A percentile compares a stretch with the other conserved stretches of the same genome.
Evolutionary conservation across 2,113 vertebrate species (phyloP).

Genomic region (Rhinichthys klamathensis): DNA sequence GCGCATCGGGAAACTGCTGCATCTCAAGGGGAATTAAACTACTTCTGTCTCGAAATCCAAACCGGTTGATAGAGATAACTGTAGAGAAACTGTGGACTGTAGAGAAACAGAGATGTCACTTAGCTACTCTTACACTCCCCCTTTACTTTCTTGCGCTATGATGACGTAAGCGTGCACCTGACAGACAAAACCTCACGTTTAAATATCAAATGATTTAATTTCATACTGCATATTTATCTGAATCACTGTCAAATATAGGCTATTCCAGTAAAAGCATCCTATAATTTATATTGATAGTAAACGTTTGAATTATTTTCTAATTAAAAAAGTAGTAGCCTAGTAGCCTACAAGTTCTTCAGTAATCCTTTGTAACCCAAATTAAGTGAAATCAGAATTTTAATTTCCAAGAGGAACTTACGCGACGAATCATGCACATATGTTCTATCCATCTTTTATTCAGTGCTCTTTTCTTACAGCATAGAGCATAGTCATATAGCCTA

Average conservation of each 20-base stretch:
- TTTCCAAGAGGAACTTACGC: neutral
- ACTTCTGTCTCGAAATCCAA: neutral
- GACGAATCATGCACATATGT: neutral
- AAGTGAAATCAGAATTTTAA: neutral
- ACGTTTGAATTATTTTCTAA: neutral
- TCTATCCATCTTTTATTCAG: neutral
- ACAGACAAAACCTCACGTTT: neutral
- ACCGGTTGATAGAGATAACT: neutral
- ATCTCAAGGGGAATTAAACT: slow-evolving; percentile 61
- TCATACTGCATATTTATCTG: neutral
- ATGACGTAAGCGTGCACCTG: slow-evolving; percentile 8
- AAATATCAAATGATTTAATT: neutral
- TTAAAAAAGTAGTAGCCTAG: neutral
- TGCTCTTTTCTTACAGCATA: neutral
- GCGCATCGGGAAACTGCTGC: slow-evolving; percentile 78
- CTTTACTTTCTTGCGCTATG: neutral
- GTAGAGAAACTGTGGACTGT: too few relatives aligned
- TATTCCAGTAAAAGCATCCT: neutral
- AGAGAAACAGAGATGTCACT: neutral
- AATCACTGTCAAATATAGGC: neutral
- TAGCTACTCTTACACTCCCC: neutral
- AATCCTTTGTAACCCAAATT: neutral
- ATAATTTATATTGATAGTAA: neutral
- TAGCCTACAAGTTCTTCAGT: neutral
- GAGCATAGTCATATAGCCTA: neutral